phyloP scores from a whole-genome alignment of 2,888 invertebrate species.

The Cetonia aurata region DNA sequence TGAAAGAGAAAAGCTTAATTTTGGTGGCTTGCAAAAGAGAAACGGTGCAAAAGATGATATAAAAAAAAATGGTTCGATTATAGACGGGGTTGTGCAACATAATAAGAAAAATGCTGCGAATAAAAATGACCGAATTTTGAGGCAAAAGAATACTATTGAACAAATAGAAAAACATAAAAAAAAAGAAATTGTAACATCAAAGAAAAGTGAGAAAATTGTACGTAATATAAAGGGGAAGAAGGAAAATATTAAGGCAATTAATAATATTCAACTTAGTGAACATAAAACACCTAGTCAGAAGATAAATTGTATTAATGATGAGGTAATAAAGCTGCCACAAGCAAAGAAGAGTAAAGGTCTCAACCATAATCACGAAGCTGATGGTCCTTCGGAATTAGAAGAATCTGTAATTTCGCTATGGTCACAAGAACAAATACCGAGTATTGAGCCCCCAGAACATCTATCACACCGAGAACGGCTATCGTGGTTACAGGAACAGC shows the following conservation, averaged over 20 bases:
- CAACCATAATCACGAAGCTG: not conserved
- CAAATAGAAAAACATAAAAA: not conserved
- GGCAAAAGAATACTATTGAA: not conserved
- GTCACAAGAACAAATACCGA: conserved; percentile 2
- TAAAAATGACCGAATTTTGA: not conserved
- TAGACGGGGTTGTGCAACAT: no score
- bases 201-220: not conserved
- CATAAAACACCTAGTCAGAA: not conserved
- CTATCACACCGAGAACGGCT: conserved; percentile 64
- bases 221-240: not conserved
- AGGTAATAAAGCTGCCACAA: not conserved
- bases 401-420: conserved; percentile 18
- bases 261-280: not conserved
- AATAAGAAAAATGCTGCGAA: no score
- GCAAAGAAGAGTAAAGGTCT: not conserved
- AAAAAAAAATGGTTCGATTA: no score
- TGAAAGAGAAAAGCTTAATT: no score
- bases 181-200: not conserved
- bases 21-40: no score
- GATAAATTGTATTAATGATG: conserved; percentile 4
- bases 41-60: no score
- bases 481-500: conserved; percentile 68
- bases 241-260: not conserved
- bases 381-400: conserved; percentile 14
- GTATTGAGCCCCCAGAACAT: conserved; percentile 40